These are phyloP conservation scores for Rattus rattus DNA, from an alignment of 2,113 vertebrate genomes.

Conservation along the genomic window DNA sequence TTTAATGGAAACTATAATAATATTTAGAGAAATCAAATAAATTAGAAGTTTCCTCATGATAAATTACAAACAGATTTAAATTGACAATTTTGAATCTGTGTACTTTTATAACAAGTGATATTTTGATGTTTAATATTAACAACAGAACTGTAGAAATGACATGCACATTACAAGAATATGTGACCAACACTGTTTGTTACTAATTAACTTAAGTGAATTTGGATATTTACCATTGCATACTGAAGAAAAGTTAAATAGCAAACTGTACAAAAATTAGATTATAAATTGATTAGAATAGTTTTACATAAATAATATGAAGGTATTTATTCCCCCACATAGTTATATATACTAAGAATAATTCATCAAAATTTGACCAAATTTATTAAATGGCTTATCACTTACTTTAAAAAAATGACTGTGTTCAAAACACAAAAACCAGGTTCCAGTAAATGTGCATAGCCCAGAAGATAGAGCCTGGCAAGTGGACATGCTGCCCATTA, in stretches of 20 bases:
- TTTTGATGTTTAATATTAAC: not conserved
- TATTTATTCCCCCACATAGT: not conserved
- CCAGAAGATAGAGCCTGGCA: not conserved
- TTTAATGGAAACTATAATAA: conserved; percentile 45
- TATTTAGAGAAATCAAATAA: conserved; percentile 56
- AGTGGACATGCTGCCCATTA: not conserved
- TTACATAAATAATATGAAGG: conserved; percentile 16
- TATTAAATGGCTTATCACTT: not conserved
- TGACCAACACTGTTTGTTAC: not conserved
- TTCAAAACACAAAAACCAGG: not conserved
- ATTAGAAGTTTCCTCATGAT: conserved; percentile 35
- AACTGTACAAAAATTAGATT: conserved; percentile 33
- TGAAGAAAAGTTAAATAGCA: not conserved
- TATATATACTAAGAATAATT: not conserved
- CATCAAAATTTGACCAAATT: not conserved
- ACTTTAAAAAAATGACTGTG: not conserved
- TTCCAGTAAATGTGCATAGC: not conserved
- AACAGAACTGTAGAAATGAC: not conserved
- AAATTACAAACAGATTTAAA: conserved; percentile 19
- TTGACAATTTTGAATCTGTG: conserved; percentile 47
- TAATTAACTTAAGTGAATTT: conserved; percentile 26
- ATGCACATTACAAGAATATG: not conserved
- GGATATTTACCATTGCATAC: not conserved
- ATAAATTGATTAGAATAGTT: not conserved
- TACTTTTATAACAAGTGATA: conserved; percentile 4